Evolutionary conservation across 2,888 invertebrate species (phyloP).

Genomic region (Mystacides longicornis): DNA sequence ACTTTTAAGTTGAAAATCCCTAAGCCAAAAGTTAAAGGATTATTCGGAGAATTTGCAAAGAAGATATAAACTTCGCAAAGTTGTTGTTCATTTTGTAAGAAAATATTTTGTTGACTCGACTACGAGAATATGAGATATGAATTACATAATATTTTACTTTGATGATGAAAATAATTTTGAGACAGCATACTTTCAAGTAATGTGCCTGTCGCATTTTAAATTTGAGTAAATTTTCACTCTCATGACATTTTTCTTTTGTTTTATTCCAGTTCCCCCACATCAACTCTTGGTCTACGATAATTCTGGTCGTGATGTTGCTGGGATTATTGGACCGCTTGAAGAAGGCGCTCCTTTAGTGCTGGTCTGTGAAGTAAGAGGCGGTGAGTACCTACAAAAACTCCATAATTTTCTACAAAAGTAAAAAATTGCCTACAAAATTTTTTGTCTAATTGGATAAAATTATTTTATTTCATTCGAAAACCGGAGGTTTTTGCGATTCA

Average conservation of each 20-base stretch:
- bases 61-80: not conserved
- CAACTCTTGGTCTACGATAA: slow-evolving; percentile 78
- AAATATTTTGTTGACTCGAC: not conserved
- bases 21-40: not conserved
- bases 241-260: not conserved
- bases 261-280: slow-evolving; percentile 77
- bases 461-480: too few relatives aligned
- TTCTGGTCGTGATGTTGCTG: slow-evolving; percentile 73
- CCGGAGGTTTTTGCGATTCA: too few relatives aligned
- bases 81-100: slow-evolving; percentile 2
- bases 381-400: slow-evolving; percentile 43
- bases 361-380: slow-evolving; percentile 82
- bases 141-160: too few relatives aligned
- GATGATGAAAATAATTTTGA: too few relatives aligned
- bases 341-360: slow-evolving; percentile 75
- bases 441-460: too few relatives aligned
- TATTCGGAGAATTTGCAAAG: not conserved
- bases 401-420: not conserved
- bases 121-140: not conserved
- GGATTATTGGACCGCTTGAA: slow-evolving; percentile 72
- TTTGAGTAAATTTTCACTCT: not conserved
- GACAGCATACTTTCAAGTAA: too few relatives aligned
- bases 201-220: too few relatives aligned
- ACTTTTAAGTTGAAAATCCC: not conserved
- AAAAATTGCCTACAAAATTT: too few relatives aligned